Evolutionary conservation across 2,888 invertebrate species (phyloP), one percentile per base, ranked within the genome.

Genomic region (Cylloceria caligata): DNA sequence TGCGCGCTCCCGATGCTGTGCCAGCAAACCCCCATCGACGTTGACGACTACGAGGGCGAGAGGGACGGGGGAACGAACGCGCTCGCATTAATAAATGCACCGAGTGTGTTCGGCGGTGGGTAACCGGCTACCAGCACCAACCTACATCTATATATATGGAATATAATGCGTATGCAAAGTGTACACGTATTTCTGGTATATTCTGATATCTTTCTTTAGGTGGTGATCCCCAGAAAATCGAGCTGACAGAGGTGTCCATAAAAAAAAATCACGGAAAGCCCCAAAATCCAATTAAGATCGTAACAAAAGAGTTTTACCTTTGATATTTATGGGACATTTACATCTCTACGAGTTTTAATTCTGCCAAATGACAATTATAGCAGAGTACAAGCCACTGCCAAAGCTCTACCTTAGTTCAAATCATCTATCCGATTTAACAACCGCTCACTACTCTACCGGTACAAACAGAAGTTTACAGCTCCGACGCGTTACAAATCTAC

Each of bases 41-140:
- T 68, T 30, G 42, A 69, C 49, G 73, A 65, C 64, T 39, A 57
- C 86, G 79, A n/a, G 88, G 84, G 60, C 80, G 78, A 82, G 82
- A 34, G 49, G 16, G 39, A 19, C 13, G 7, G 30, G 69, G 36
- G 60, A 60, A 49, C 73, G 62, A 83, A 82, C 83, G 83, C 88
- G 84, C 86, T 84, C 88, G 88, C 90, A 88, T 91, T 91, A 90
- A 89, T 90, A 91, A 90, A 91, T 88, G 88, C 88, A 86, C 76
- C 80, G 81, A 57, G 47, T 34, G 36, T 85, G 87, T 87, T 45
- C 80, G 85, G 85, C 80, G 77, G 85, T 85, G 60, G 67, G 57
- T 52, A 34, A 68, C 55, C 74, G 39, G 60, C 65, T 21, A 21
- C 36, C 36, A 65, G n/a, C 9, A 21, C 24, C 16, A 45, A 42